Evolutionary conservation across 2,797 vertebrate species (phyloP).

Genomic region (Sebastes reedi): DNA sequence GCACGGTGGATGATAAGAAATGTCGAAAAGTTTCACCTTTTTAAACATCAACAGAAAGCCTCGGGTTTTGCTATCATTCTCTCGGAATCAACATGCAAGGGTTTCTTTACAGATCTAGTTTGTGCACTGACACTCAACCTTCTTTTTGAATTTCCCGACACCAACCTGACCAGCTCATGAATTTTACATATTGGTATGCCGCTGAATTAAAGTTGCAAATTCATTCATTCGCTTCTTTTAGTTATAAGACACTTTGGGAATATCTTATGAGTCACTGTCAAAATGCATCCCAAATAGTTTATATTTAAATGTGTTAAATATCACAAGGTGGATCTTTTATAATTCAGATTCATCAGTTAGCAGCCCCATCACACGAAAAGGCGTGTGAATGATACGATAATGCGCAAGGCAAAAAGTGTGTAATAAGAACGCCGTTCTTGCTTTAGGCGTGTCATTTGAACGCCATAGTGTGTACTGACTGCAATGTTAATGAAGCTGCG

Average conservation of each 20-base stretch:
- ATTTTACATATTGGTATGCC: background rate
- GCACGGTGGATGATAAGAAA: background rate
- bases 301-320: background rate
- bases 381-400: too few relatives aligned
- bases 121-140: background rate
- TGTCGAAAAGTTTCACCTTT: background rate
- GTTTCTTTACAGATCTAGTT: background rate
- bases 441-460: too few relatives aligned
- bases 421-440: too few relatives aligned
- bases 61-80: background rate
- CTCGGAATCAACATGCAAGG: background rate
- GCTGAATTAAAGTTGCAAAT: background rate
- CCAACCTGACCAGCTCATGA: background rate
- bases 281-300: background rate
- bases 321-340: background rate
- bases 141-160: background rate
- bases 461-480: too few relatives aligned
- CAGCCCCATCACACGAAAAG: too few relatives aligned
- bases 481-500: too few relatives aligned
- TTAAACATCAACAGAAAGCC: background rate
- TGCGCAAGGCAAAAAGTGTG: too few relatives aligned
- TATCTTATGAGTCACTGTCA: background rate
- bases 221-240: background rate
- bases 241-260: background rate
- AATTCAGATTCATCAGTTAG: background rate